Evolutionary conservation across 2,888 invertebrate species (phyloP), one percentile per base, ranked within the genome.

Genomic region (Orthosia incerta): DNA sequence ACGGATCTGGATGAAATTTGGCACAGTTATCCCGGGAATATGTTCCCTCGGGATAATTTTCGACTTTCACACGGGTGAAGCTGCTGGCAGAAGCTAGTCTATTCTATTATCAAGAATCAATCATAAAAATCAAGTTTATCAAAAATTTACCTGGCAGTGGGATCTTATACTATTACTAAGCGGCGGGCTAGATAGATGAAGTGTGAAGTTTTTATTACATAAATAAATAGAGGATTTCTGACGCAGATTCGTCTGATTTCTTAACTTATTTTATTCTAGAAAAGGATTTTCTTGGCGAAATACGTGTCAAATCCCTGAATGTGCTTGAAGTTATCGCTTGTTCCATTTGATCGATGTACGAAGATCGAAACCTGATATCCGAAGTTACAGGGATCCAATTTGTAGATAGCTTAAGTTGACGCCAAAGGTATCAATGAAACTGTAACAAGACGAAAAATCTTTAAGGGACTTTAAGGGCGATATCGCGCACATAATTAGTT

Each of bases 101-200:
- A 39, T 9, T 39, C 39, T 39, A 0, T 39, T 39, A 39, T 1
- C 39, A 0, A 39, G 39, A 39, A 39, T 39, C 9, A 9, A 39
- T 39, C 39, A 39, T 39, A 39, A 39, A 39, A 39, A 39, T 39
- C 39, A 39, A 39, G 1, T 39, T 39, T 9, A 39, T 39, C 39
- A 39, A 39, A 9, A 39, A 39, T 9, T 39, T 1, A 9, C 39
- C 39, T 39, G 39, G 0, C 39, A 39, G 39, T 39, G 9, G 39
- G 9, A 39, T 39, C 9, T 39, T 39, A 61, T 73, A 39, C 80
- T 60, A 55, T 51, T 51, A 45, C 39, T 48, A 11, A 50, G 48
- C 23, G 11, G n/a, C 11, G 46, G 23, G 26, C 23, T 39, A 9
- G 39, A 39, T 39, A n/a, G 15, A 18, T 13, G 16, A 16, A 31